A percentile compares a stretch with the other conserved stretches of the same genome.
Evolutionary conservation across 2,797 vertebrate genomes (phyloP).

Genomic region (Cuculus canorus): DNA sequence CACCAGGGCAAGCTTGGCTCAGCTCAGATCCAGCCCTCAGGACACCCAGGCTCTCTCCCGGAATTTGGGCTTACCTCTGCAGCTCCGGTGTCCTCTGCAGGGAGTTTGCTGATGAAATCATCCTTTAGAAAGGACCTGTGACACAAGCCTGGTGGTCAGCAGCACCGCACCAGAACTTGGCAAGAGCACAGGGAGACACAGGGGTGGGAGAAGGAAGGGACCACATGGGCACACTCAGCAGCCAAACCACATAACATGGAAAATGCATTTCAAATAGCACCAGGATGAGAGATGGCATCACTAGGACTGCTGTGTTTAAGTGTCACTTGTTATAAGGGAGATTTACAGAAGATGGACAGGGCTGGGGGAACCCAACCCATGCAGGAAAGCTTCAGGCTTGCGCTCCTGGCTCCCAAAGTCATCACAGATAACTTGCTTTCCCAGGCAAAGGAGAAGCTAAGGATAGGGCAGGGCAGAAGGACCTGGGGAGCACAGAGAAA

Average conservation of each 20-base stretch:
- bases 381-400: neutral
- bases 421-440: neutral
- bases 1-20: neutral
- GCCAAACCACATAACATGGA: neutral
- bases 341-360: neutral
- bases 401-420: neutral
- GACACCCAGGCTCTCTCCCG: no score
- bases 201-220: neutral
- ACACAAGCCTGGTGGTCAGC: neutral
- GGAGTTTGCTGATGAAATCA: slow-evolving; percentile 78
- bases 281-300: accelerated
- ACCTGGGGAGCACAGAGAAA: neutral
- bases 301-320: neutral
- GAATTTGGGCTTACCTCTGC: slow-evolving; percentile 75
- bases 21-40: neutral
- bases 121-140: slow-evolving; percentile 78
- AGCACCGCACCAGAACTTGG: accelerated
- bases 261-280: neutral
- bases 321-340: neutral
- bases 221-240: accelerated
- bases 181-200: neutral
- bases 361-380: neutral
- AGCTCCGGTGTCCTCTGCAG: slow-evolving; percentile 69
- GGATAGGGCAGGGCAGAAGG: neutral
- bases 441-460: neutral